phyloP scores from a whole-genome alignment of 2,888 invertebrate genomes.

The Auanema sp. region DNA sequence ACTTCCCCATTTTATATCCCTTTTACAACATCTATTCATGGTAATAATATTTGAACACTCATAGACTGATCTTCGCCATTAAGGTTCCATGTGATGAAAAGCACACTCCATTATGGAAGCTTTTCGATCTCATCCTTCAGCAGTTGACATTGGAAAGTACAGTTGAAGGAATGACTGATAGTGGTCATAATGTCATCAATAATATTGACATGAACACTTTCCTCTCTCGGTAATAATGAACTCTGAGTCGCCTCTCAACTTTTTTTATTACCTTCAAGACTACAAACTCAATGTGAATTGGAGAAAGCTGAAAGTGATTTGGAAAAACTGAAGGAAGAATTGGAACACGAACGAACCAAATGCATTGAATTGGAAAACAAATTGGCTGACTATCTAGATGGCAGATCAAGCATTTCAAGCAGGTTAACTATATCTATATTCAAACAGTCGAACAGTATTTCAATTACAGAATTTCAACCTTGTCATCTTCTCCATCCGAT shows the following conservation, averaged over 20 bases:
- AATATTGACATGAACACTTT: slow-evolving; percentile 55
- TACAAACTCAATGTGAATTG: slow-evolving; percentile 58
- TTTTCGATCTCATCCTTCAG: slow-evolving; percentile 90
- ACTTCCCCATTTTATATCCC: slow-evolving; percentile 86
- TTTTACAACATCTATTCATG: slow-evolving; percentile 84
- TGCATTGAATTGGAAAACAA: slow-evolving; percentile 55
- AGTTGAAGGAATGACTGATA: slow-evolving; percentile 48
- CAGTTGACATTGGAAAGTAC: slow-evolving; percentile 69
- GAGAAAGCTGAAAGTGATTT: slow-evolving; percentile 53
- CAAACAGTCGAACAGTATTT: not conserved
- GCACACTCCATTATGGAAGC: slow-evolving; percentile 87
- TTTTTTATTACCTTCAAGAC: slow-evolving; percentile 20
- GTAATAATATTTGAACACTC: slow-evolving; percentile 64
- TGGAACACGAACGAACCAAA: slow-evolving; percentile 46
- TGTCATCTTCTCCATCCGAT: slow-evolving; percentile 50
- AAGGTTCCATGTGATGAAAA: slow-evolving; percentile 77
- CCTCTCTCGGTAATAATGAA: slow-evolving; percentile 33
- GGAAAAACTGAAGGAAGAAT: slow-evolving; percentile 42
- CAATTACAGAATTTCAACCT: slow-evolving; percentile 32
- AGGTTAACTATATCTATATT: not conserved
- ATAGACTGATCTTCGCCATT: slow-evolving; percentile 2
- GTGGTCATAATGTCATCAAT: slow-evolving; percentile 36
- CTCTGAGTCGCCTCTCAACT: not conserved
- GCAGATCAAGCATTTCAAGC: slow-evolving; percentile 27
- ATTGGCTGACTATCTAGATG: slow-evolving; percentile 53